These are phyloP conservation scores for Arvicanthis niloticus DNA, from an alignment of 2,113 vertebrate genomes.

Conservation along the genomic window DNA sequence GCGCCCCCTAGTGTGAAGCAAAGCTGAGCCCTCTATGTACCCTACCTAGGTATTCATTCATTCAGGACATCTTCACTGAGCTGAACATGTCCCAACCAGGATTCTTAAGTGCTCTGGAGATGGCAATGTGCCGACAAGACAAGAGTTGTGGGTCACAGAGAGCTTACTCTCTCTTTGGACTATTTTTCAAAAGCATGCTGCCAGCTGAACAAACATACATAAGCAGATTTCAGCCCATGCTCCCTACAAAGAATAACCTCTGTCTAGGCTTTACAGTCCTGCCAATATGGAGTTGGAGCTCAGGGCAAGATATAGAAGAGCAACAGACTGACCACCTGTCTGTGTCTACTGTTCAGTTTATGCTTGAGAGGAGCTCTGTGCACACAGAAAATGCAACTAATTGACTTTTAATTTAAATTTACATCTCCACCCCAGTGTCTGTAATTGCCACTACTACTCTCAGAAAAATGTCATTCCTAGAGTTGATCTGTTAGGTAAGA, in stretches of 20 bases:
- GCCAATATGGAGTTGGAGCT: neutral
- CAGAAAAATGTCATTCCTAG: slow-evolving; percentile 63
- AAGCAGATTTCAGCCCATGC: neutral
- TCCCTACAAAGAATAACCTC: neutral
- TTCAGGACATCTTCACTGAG: neutral
- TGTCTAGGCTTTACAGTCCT: slow-evolving; percentile 54
- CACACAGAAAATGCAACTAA: slow-evolving; percentile 1
- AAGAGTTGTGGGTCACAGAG: neutral
- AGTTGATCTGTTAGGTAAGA: slow-evolving; percentile 43
- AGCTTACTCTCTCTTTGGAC: neutral
- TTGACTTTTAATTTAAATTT: slow-evolving; percentile 50
- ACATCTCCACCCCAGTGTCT: neutral
- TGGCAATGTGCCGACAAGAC: neutral
- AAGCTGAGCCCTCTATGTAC: neutral
- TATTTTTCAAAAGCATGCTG: slow-evolving; percentile 3
- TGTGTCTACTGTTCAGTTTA: neutral
- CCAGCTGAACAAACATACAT: slow-evolving; percentile 4
- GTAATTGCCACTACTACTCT: slow-evolving; percentile 15
- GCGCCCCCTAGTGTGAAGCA: slow-evolving; percentile 64
- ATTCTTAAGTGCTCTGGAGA: neutral
- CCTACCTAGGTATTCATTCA: neutral
- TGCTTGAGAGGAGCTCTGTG: neutral
- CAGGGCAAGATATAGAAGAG: neutral
- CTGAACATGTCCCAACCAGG: neutral
- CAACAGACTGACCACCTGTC: neutral